phyloP scores from a whole-genome alignment of 1,140 invertebrate genomes.

The Temnothorax longispinosus region DNA sequence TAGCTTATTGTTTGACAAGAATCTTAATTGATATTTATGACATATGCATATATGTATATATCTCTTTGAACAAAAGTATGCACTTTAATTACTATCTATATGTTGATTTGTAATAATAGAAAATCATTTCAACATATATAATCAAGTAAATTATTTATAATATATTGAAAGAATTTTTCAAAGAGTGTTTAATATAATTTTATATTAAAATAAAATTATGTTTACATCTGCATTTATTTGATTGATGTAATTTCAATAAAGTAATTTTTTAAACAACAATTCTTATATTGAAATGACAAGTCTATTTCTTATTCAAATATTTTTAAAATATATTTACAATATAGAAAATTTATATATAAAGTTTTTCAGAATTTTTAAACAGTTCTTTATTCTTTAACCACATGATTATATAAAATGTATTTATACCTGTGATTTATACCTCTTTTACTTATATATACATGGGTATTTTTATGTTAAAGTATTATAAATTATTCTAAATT shows the following conservation, averaged over 20 bases:
- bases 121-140: neutral
- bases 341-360: neutral
- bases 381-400: neutral
- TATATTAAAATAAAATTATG: constrained; percentile 18
- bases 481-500: constrained; percentile 83
- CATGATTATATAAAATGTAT: neutral
- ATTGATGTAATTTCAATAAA: constrained; percentile 1
- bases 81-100: neutral
- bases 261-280: neutral
- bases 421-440: neutral
- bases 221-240: neutral
- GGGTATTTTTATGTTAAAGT: neutral
- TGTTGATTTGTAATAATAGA: neutral
- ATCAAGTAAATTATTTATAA: constrained; percentile 19
- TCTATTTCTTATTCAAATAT: neutral
- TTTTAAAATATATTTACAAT: neutral
- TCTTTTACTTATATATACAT: neutral
- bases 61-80: neutral
- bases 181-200: neutral
- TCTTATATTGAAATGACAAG: constrained; percentile 9
- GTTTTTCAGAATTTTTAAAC: neutral
- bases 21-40: neutral
- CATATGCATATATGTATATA: neutral
- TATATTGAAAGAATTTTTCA: neutral
- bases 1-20: neutral